Conservation (phyloP, 2,888 invertebrate species). For the Campoletis raptor region DNA sequence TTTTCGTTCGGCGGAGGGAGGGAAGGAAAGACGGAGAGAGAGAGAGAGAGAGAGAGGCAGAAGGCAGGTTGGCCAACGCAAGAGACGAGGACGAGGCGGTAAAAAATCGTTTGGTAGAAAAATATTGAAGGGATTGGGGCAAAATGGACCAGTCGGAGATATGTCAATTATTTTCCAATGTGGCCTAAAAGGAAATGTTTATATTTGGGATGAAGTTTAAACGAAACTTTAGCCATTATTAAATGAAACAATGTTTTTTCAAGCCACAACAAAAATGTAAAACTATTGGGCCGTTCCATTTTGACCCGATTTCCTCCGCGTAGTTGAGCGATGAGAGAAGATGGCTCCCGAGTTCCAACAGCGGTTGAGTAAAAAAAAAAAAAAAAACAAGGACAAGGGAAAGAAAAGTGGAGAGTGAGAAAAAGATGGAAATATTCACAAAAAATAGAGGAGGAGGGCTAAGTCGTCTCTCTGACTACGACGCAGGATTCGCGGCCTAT, state of each 20-base stretch:
- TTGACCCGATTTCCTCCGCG: background rate
- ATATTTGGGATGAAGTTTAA: too few relatives aligned
- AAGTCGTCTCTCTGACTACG: background rate
- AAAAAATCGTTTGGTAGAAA: conserved; percentile 59
- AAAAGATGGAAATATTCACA: too few relatives aligned
- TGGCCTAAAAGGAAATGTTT: background rate
- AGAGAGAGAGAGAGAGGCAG: conserved; percentile 72
- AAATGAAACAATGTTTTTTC: background rate
- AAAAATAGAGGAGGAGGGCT: background rate
- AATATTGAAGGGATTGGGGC: conserved; percentile 24
- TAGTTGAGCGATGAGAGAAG: background rate
- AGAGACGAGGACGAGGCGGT: conserved; percentile 66
- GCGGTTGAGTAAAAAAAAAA: too few relatives aligned
- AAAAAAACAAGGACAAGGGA: too few relatives aligned
- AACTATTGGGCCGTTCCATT: too few relatives aligned
- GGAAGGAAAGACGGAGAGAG: too few relatives aligned
- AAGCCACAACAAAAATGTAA: background rate
- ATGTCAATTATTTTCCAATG: background rate
- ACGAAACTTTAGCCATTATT: too few relatives aligned
- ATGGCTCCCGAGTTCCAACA: too few relatives aligned
- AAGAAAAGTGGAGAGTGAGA: too few relatives aligned
- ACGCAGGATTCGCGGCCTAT: conserved; percentile 1
- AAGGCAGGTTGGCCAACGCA: conserved; percentile 73
- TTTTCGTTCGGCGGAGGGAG: conserved; percentile 74
- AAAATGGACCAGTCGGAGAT: conserved; percentile 29